Base-by-base conservation (phyloP, 2,797 vertebrate species). In the Leptodactylus fallax region DNA sequence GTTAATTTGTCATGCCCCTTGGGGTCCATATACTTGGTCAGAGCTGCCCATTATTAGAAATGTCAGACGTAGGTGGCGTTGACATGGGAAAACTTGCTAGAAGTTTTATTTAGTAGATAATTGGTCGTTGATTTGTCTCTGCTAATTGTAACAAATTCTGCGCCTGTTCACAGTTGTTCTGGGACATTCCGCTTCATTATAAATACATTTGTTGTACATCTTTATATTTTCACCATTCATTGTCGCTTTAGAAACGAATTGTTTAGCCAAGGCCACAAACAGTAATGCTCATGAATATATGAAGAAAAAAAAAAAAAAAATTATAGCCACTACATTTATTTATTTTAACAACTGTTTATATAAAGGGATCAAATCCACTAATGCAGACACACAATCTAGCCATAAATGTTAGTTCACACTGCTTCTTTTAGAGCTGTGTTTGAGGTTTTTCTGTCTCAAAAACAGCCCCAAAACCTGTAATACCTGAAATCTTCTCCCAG, bases 1-100 rank as follows among this genome's bases (percentile, higher is more conserved):
- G 79, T 51, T 82, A 76, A 85, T 88, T 85, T 76, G 81, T 69
- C 45, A 53, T 81, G 87, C 87, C 69, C 45, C 79, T 78, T 83
- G 49, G 88, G 85, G 83, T 89, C 58, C 61, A 60, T 71, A 76
- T 60, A 63, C 80, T 85, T 72, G 76, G 19, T 83, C 80, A 79
- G 25, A 82, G 61, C 36, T 79, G 36, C 51, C 27, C 60, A 77
- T 81, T 89, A 27, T 82, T 86, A 51, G 60, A 65, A 45, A 16
- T 78, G 71, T 58, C 79, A 82, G 49, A 76, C 56, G 36, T 76
- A 86, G 19, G 45, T 55, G 55, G 36, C 9, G 36, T 53, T 85
- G 83, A 82, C 79, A 81, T 85, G 83, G 67, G 77, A 85, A 89
- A 63, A 27, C 25, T 60, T 49, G 14, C 9, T 55, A 13, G 14